Percentiles rank a stretch among this genome's conserved stretches.
phyloP scores from a whole-genome alignment of 2,797 vertebrate genomes.

The Hapalemur alaotrensis region DNA sequence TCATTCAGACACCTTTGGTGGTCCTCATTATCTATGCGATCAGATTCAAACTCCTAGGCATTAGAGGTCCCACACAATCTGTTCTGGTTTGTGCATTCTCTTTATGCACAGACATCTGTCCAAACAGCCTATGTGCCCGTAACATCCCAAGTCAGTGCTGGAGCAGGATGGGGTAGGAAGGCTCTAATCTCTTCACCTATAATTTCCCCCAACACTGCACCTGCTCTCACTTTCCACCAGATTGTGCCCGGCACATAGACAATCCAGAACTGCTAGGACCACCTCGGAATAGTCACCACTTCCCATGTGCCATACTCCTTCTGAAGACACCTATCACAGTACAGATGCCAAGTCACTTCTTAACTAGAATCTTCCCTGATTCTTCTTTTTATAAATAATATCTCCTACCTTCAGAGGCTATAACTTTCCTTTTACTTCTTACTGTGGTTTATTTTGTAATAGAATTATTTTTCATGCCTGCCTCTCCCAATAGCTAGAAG shows the following conservation, averaged over 20 bases:
- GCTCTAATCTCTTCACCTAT: background rate
- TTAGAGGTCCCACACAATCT: constrained; percentile 2
- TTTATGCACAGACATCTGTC: background rate
- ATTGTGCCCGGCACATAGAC: background rate
- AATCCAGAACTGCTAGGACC: background rate
- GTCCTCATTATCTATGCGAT: background rate
- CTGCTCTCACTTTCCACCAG: background rate
- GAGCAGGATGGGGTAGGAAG: background rate
- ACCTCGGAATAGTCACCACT: background rate
- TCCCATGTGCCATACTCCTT: background rate
- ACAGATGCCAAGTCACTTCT: background rate
- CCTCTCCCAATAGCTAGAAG: background rate
- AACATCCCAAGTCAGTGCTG: background rate
- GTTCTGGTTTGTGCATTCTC: background rate
- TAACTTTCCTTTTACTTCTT: background rate
- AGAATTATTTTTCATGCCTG: background rate
- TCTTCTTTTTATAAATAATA: background rate
- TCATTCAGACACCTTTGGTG: background rate
- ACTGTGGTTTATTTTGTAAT: background rate
- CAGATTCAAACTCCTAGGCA: background rate
- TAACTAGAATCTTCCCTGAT: background rate
- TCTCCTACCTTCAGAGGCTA: background rate
- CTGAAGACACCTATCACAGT: background rate
- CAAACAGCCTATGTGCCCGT: background rate
- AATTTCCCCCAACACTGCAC: background rate